Evolutionary conservation across 2,113 vertebrate genomes (phyloP).

Genomic region (Origma solitaria): DNA sequence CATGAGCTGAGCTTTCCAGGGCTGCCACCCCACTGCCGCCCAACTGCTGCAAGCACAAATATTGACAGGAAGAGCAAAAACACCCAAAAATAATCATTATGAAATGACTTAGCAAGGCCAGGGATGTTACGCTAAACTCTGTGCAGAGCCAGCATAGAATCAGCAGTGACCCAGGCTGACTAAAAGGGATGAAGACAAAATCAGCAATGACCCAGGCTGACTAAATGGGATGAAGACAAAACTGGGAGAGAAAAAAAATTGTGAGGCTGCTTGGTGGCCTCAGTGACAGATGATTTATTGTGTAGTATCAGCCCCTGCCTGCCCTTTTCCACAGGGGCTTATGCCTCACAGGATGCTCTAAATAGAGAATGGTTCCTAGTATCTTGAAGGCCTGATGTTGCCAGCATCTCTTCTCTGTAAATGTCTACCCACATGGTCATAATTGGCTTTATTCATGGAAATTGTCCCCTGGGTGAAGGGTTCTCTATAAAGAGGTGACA

Average conservation of each 20-base stretch:
- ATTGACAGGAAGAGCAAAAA: constrained; percentile 52
- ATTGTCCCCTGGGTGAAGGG: not conserved
- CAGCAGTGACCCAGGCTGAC: not conserved
- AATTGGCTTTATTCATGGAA: not conserved
- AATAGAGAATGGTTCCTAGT: not conserved
- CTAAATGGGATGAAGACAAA: not conserved
- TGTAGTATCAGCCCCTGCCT: not conserved
- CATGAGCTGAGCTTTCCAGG: constrained; percentile 19
- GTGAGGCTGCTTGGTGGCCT: not conserved
- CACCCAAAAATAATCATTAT: not conserved
- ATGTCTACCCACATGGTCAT: not conserved
- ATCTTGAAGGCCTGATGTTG: not conserved
- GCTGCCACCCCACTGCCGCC: constrained; percentile 17
- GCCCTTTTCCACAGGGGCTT: not conserved
- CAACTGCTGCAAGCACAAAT: constrained; percentile 22
- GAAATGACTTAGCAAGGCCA: not conserved
- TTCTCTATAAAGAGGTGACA: not conserved
- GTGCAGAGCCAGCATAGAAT: not conserved
- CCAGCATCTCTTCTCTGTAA: not conserved
- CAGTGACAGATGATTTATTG: not conserved
- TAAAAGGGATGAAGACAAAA: not conserved
- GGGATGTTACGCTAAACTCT: not conserved
- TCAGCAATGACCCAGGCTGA: not conserved
- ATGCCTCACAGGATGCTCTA: not conserved
- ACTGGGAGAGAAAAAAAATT: not conserved